Evolutionary conservation across 2,797 vertebrate genomes (phyloP), one percentile per base, ranked within the genome.

Genomic region (Malurus splendens): DNA sequence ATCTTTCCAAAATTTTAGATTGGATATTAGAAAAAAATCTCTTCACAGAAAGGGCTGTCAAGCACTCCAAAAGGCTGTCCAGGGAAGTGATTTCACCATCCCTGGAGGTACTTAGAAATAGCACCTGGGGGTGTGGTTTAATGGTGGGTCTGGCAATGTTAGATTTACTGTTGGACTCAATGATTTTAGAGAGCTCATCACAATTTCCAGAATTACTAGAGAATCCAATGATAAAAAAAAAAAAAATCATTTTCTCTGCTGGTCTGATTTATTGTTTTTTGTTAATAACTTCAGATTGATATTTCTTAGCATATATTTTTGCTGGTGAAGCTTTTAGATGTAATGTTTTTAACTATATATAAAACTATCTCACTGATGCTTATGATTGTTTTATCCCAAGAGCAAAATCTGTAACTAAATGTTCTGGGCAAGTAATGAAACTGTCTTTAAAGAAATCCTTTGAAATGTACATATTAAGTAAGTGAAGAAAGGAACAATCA

Each of bases 321-420:
- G 47, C 36, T 82, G 61, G 54, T 71, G 15, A 20, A 61, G 19
- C 38, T 79, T 93, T 89, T 41, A 76, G 65, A 14, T 56, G n/a
- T 23, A 71, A 45, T 61, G 27, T 76, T 82, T 90, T 74, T 44
- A 89, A 70, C 42, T 42, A 14, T 24, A n/a, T 67, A 54, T 56
- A 74, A 82, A 80, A 67, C 62, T n/a, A 20, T 45, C 60, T 85
- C 42, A 24, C 39, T 82, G 60, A 73, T 73, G 56, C 50, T 79
- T 81, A 32, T 41, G 56, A 55, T 75, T 73, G 50, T 90, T 90
- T 91, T 82, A 60, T 86, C 61, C 68, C 45, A 62, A 70, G 54
- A 84, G 60, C 61, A 81, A 91, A 76, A 76, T 70, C 56, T 82
- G 41, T 62, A 73, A 41, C 62, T 84, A 79, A 90, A 79, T 91